phyloP scores from a whole-genome alignment of 1,140 invertebrate genomes.

The Hylaeus anthracinus region DNA sequence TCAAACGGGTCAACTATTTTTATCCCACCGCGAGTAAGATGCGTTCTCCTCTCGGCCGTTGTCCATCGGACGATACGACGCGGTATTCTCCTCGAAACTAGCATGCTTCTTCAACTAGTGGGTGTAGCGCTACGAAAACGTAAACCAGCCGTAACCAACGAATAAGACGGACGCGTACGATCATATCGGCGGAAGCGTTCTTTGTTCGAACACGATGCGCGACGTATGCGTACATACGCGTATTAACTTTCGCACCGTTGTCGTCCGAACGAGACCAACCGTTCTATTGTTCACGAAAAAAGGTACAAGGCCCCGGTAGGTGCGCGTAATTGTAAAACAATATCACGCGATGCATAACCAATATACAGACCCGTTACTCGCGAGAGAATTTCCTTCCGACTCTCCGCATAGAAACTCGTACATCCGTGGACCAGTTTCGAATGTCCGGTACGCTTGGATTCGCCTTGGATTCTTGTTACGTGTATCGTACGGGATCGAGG shows the following conservation, averaged over 20 bases:
- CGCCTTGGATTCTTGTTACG: background rate
- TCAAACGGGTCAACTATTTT: conserved; percentile 55
- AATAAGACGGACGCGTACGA: no score
- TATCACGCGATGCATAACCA: conserved; percentile 47
- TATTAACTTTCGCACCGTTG: no score
- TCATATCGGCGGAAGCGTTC: background rate
- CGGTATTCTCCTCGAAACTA: background rate
- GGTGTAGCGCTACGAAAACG: no score
- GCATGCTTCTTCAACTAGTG: no score
- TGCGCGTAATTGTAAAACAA: conserved; percentile 48
- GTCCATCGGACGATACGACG: background rate
- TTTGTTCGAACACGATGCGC: background rate
- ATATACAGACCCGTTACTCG: conserved; percentile 51
- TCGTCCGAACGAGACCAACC: background rate
- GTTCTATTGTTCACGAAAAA: conserved; percentile 30
- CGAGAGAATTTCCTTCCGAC: background rate
- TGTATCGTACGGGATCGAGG: background rate
- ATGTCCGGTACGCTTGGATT: no score
- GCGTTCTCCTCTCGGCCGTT: conserved; percentile 20
- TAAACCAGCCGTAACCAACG: no score
- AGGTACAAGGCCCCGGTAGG: background rate
- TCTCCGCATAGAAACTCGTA: background rate
- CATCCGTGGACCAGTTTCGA: conserved; percentile 44
- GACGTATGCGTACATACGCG: background rate
- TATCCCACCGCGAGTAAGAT: conserved; percentile 13